Base-by-base conservation (phyloP, 2,113 vertebrate species). In the Rhabdomys dilectus region DNA sequence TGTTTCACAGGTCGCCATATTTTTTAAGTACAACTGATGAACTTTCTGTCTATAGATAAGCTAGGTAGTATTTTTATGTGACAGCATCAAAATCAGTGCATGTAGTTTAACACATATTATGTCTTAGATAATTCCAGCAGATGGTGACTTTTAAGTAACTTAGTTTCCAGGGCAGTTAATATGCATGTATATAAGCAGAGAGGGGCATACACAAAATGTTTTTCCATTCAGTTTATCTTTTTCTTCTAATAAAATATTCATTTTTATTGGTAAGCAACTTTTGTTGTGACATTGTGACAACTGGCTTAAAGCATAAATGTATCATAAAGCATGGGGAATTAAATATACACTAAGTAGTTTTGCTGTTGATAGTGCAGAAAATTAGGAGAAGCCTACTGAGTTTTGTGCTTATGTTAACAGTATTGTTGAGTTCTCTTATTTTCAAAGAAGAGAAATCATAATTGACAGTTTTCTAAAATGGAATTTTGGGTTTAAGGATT, bases 191-290 rank as follows among this genome's bases (percentile, higher is more conserved):
- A 34, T 1, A 3, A 2, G 6, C 22, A 60, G 0, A 51, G 4
- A 16, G 1, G 36, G 1, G 17, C 2, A 53, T 42, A 66, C 7
- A 42, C 17, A 60, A 0, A 93, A 34, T 58, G 70, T 51, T 94
- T 94, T 66, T 45, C 26, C 22, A 77, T 22, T 16, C 13, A 34
- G 42, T 95, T 86, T 7, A 34, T 91, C 73, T 48, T 26, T 7
- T 73, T 56, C 48, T 95, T 53, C 64, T 82, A 53, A 10, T 84
- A 88, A 2, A 91, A 51, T 56, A 88, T 31, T 85, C 12, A 5
- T 95, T 95, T 96, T 87, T 48, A 78, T 77, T 24, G 31, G 5
- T 68, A 96, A 75, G 75, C 68, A 60, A 2, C 21, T 39, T 91
- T 9, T 88, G 29, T 24, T 2, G 3, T 64, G 0, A 56, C 62